Base-by-base conservation (phyloP, 2,797 vertebrate species). In the Thunnus albacares region DNA sequence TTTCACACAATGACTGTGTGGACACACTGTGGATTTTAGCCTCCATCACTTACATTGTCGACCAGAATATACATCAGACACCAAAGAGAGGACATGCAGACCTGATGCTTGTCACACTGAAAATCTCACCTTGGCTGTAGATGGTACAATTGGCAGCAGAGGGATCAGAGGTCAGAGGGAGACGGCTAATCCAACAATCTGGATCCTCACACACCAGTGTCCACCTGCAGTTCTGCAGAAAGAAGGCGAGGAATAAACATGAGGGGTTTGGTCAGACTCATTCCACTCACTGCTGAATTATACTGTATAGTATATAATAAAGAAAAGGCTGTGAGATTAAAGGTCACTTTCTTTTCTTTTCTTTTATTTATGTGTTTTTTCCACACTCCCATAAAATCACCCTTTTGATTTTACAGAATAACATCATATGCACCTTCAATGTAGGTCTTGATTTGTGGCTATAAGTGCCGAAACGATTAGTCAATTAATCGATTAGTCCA, bases 61-160 rank as follows among this genome's bases (percentile, higher is more conserved):
- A 55, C 60, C 4, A 1, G n/a, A 45, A 45, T 24, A 33, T 3
- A 66, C 5, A 11, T 5, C 28, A 14, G 12, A 43, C 24, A 49
- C 56, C 28, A 56, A 18, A 62, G 35, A 56, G 8, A 43, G 57
- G 4, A 8, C 3, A 20, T 24, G 22, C 22, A 17, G 41, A 41
- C 4, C 20, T 33, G 30, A 33, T 33, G 30, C 30, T 33, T 33
- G 30, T 33, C 30, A 33, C 30, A 33, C 30, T 33, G 2, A 2
- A 8, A 56, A 26, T 38, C 68, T 77, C 61, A 99, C 98, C 97
- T 92, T 94, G 96, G 90, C 95, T 95, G 95, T 96, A 97, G 94
- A 99, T 93, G 72, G 94, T 95, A 0, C 94, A 88, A 82, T 98
- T 99, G 83, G 97, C 95, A 0, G 94, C 92, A 0, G 92, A 87